These are phyloP conservation scores for Copidosoma aretas DNA, from an alignment of 2,888 invertebrate genomes.

Conservation along the genomic window DNA sequence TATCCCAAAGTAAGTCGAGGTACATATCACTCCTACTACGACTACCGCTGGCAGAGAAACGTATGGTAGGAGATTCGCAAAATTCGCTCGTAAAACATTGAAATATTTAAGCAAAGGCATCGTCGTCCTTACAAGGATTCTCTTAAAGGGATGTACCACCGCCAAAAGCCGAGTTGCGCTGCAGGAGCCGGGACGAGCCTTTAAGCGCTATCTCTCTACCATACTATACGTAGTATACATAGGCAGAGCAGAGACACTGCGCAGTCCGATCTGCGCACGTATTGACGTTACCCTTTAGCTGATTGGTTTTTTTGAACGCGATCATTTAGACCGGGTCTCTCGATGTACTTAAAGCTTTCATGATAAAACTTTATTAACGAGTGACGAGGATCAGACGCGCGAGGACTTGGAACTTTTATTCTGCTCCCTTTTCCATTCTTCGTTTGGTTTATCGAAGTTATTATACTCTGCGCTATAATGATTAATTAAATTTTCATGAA, in stretches of 20 bases:
- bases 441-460: not conserved
- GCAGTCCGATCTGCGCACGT: constrained; percentile 39
- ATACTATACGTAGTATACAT: no score
- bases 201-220: constrained; percentile 31
- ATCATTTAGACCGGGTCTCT: constrained; percentile 33
- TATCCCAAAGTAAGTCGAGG: no score
- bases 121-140: constrained; percentile 15
- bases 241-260: constrained; percentile 13
- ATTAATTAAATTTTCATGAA: not conserved
- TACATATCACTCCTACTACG: no score
- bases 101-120: not conserved
- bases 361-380: constrained; percentile 26
- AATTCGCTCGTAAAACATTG: not conserved
- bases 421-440: not conserved
- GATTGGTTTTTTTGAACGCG: constrained; percentile 39
- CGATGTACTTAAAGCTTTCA: constrained; percentile 17
- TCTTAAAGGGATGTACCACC: constrained; percentile 32
- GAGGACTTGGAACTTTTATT: not conserved
- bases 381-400: not conserved
- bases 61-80: no score
- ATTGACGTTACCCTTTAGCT: constrained; percentile 41
- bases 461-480: not conserved
- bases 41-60: no score
- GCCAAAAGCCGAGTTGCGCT: constrained; percentile 23
- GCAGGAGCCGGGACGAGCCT: constrained; percentile 18